Conservation (phyloP, 2,113 vertebrate genomes). For the Acrocephalus kingi region DNA sequence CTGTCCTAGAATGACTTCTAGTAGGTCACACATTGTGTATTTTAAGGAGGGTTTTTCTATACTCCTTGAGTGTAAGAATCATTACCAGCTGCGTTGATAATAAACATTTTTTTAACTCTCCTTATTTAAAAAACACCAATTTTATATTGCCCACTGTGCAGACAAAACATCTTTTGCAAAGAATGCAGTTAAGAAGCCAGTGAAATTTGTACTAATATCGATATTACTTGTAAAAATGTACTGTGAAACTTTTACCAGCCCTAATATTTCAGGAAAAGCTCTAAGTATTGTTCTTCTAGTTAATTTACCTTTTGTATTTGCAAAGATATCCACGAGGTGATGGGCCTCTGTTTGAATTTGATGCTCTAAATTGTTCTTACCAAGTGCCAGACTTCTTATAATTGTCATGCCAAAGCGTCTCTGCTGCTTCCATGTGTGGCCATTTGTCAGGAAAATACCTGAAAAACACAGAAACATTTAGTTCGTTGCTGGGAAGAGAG, state of each 20-base stretch:
- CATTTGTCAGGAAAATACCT: conserved; percentile 73
- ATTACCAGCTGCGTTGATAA: conserved; percentile 23
- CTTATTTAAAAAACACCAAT: neutral
- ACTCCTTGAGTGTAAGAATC: neutral
- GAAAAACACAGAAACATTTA: neutral
- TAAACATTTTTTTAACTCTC: neutral
- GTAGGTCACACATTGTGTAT: neutral
- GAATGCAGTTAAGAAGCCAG: conserved; percentile 22
- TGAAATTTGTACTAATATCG: neutral
- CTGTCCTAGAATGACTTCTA: neutral
- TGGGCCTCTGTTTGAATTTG: conserved; percentile 61
- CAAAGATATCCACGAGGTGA: conserved; percentile 52
- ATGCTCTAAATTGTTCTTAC: conserved; percentile 52
- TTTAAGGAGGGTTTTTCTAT: neutral
- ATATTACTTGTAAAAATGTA: neutral
- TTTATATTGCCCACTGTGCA: neutral
- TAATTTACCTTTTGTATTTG: conserved; percentile 53
- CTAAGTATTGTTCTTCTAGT: neutral
- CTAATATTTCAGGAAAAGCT: neutral
- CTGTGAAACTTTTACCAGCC: neutral
- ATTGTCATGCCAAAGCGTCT: conserved; percentile 61
- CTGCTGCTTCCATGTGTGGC: conserved; percentile 68
- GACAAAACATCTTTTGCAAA: conserved; percentile 41
- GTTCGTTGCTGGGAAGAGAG: neutral
- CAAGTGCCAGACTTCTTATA: conserved; percentile 36